Evolutionary conservation across 2,113 vertebrate species (phyloP).

Genomic region (Apaloderma vittatum): DNA sequence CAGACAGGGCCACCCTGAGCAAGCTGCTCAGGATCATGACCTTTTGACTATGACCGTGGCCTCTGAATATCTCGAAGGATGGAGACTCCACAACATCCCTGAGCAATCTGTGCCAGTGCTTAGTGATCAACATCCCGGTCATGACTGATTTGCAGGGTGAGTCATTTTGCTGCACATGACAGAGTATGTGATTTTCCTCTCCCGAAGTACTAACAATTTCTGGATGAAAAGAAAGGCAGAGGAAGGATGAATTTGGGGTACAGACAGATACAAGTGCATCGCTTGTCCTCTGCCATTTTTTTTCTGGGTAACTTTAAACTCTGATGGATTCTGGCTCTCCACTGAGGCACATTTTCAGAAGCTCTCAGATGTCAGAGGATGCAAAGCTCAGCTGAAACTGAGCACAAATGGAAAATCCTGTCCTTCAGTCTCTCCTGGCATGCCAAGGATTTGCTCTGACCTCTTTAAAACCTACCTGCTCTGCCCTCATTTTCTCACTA

Average conservation of each 20-base stretch:
- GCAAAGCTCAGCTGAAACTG: slow-evolving; percentile 44
- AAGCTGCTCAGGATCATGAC: not conserved
- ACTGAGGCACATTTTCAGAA: slow-evolving; percentile 1
- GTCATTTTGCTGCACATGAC: not conserved
- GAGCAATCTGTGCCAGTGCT: not conserved
- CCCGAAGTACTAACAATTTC: not conserved
- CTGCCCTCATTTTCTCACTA: not conserved
- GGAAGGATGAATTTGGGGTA: not conserved
- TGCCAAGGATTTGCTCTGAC: not conserved
- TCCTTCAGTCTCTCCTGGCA: not conserved
- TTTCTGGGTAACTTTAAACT: slow-evolving; percentile 59
- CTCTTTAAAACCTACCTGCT: slow-evolving; percentile 18
- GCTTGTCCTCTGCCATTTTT: slow-evolving; percentile 23
- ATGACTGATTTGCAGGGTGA: not conserved
- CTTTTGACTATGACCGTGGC: not conserved
- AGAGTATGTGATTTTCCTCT: not conserved
- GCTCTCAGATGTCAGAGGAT: slow-evolving; percentile 43
- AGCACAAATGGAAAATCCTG: slow-evolving; percentile 51
- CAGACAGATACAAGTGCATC: not conserved
- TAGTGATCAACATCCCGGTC: not conserved
- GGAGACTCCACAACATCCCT: not conserved
- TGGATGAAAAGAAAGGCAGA: not conserved
- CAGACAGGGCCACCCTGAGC: not conserved
- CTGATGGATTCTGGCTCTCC: not conserved
- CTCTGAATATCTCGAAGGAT: not conserved